A percentile compares a stretch with the other conserved stretches of the same genome.
Evolutionary conservation across 2,888 invertebrate genomes (phyloP).

Genomic region (Ceraclea dissimilis): DNA sequence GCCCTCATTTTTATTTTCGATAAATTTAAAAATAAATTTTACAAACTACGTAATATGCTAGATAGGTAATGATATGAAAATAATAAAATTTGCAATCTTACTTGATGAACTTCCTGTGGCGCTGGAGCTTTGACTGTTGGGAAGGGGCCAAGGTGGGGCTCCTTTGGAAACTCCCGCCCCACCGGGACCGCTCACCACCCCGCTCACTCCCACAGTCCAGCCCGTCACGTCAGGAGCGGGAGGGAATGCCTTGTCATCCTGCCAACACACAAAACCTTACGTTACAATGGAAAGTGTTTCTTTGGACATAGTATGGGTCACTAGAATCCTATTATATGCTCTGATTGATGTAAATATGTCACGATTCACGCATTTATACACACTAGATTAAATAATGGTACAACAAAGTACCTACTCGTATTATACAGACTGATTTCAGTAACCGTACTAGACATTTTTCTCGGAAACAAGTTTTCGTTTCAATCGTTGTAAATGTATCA

Average conservation of each 20-base stretch:
- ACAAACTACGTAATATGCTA: too few species aligned
- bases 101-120: conserved; percentile 54
- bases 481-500: too few species aligned
- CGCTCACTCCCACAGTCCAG: conserved; percentile 29
- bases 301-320: neutral
- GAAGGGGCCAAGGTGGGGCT: conserved; percentile 44
- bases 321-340: neutral
- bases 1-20: too few species aligned
- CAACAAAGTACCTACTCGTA: too few species aligned
- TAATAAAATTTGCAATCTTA: conserved; percentile 32
- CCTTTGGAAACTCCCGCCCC: conserved; percentile 35
- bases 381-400: too few species aligned
- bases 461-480: too few species aligned
- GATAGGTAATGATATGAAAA: too few species aligned
- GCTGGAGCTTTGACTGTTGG: conserved; percentile 51
- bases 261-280: conserved; percentile 16
- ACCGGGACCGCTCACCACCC: conserved; percentile 29
- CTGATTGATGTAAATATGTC: conserved; percentile 2
- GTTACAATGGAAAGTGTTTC: conserved; percentile 1
- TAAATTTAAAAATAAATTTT: too few species aligned
- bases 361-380: neutral
- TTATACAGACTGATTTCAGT: too few species aligned
- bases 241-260: conserved; percentile 42
- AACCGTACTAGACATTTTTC: too few species aligned
- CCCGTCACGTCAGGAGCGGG: conserved; percentile 56